phyloP scores from a whole-genome alignment of 2,797 vertebrate species.

The Tangara arthus region DNA sequence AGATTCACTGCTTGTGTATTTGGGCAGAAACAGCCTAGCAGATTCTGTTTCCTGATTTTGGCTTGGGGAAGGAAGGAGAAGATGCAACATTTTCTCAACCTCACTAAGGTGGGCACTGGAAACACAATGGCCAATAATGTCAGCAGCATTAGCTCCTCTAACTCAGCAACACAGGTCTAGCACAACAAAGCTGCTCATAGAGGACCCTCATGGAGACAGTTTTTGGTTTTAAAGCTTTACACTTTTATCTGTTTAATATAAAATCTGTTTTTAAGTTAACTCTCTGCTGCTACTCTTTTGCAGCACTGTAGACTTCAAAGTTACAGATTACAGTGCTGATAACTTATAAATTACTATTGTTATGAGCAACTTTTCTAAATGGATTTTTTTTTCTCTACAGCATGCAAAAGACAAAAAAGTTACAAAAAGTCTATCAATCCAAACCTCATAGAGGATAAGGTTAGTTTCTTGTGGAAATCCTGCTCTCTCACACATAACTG shows the following conservation, averaged over 20 bases:
- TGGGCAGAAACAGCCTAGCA: not conserved
- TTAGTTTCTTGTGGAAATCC: conserved; percentile 99
- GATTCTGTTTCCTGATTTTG: not conserved
- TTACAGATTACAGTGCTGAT: not conserved
- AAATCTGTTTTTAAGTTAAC: not conserved
- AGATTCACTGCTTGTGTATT: not conserved
- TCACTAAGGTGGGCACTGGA: not conserved
- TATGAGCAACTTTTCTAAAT: not conserved
- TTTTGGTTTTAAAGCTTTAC: not conserved
- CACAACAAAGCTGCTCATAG: not conserved
- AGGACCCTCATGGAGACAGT: not conserved
- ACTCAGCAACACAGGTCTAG: not conserved
- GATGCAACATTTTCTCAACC: not conserved
- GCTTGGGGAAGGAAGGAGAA: not conserved
- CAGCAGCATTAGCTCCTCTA: not conserved
- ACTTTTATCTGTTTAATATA: not conserved
- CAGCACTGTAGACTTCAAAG: not conserved
- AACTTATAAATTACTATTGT: not conserved
- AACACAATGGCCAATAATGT: fast-evolving
- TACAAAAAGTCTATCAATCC: not conserved
- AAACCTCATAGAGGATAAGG: conserved; percentile 99
- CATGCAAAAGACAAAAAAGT: not conserved
- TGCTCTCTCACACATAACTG: conserved; percentile 99
- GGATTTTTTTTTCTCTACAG: not conserved
- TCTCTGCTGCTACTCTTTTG: not conserved